These are phyloP conservation scores for Samia ricini DNA, from an alignment of 1,140 invertebrate species.

Conservation along the genomic window DNA sequence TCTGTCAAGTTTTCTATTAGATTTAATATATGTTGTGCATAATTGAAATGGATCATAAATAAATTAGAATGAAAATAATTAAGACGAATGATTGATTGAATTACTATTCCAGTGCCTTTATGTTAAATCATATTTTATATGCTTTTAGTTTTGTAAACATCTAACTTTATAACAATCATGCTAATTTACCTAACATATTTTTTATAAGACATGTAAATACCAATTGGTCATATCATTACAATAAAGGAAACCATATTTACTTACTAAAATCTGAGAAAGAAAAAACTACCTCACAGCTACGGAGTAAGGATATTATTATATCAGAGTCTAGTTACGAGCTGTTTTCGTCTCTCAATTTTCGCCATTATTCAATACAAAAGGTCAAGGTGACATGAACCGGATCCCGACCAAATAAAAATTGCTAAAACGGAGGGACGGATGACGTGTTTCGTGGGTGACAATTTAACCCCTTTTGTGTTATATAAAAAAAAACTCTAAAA, in stretches of 20 bases:
- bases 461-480: background rate
- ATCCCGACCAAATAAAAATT: background rate
- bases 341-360: background rate
- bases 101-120: too few species aligned
- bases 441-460: background rate
- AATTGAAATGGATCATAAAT: too few species aligned
- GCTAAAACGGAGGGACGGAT: background rate
- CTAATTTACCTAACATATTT: too few species aligned
- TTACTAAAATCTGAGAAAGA: too few species aligned
- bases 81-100: too few species aligned
- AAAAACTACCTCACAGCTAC: background rate
- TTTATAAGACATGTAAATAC: too few species aligned
- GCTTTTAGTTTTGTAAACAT: too few species aligned
- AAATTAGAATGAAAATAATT: too few species aligned
- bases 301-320: background rate
- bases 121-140: too few species aligned
- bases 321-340: background rate
- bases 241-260: too few species aligned
- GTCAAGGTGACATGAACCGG: background rate
- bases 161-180: too few species aligned
- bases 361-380: background rate
- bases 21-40: background rate
- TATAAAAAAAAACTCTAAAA: constrained; percentile 1
- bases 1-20: background rate
- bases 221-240: too few species aligned